Percentiles rank a stretch among this genome's conserved stretches.
phyloP scores from a whole-genome alignment of 1,140 invertebrate genomes.

The Lordiphosa clarofinis region DNA sequence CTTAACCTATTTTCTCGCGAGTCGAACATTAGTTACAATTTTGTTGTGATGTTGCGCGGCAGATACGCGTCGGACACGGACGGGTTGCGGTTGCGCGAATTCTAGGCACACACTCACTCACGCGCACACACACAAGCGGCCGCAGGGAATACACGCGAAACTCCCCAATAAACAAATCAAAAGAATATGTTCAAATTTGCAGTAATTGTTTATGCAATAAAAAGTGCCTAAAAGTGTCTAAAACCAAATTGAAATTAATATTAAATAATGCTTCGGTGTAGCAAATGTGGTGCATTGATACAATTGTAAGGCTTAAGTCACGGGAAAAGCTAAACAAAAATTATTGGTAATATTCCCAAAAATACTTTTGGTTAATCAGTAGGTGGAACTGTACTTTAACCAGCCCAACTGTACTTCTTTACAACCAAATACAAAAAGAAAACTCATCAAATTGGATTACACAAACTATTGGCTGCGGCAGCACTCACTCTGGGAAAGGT shows the following conservation, averaged over 20 bases:
- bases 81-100: conserved; percentile 71
- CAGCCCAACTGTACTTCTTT: conserved; percentile 47
- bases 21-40: conserved; percentile 74
- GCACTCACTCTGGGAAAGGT: conserved; percentile 65
- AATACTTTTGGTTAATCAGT: conserved; percentile 10
- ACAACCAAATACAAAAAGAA: background rate
- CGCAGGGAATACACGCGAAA: conserved; percentile 23
- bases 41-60: conserved; percentile 78
- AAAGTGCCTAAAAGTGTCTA: conserved; percentile 43
- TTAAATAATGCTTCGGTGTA: conserved; percentile 21
- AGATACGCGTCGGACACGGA: conserved; percentile 74
- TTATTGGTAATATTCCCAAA: conserved; percentile 5
- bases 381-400: conserved; percentile 27
- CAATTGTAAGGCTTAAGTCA: conserved; percentile 47
- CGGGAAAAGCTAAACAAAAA: conserved; percentile 15
- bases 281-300: conserved; percentile 64
- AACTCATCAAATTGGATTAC: conserved; percentile 72
- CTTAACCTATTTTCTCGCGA: conserved; percentile 78
- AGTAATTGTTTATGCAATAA: conserved; percentile 30
- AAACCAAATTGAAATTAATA: conserved; percentile 24
- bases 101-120: conserved; percentile 54
- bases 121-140: conserved; percentile 20
- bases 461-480: conserved; percentile 65
- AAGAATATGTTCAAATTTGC: conserved; percentile 28
- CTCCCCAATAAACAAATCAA: conserved; percentile 19